Evolutionary conservation across 2,113 vertebrate genomes (phyloP), one percentile per base, ranked within the genome.

Genomic region (Conger conger): DNA sequence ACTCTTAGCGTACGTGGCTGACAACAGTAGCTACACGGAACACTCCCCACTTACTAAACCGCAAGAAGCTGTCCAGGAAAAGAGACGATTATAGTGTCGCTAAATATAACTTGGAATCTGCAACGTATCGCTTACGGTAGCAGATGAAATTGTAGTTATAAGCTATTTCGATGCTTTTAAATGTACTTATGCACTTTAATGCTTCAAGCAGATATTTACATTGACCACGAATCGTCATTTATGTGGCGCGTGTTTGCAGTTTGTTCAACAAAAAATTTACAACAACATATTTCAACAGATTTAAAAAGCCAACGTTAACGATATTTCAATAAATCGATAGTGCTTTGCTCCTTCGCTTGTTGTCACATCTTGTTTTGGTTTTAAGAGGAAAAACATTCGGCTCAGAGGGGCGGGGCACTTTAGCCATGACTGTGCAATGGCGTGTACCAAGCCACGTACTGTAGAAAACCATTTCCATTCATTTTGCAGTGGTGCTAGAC

Each of bases 351-450:
- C 1, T 13, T 73, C 9, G 2, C 20, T 1, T 73, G n/a, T n/a
- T n/a, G n/a, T n/a, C n/a, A n/a, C 20, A 33, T 13, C n/a, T 73
- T 73, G 27, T 73, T 73, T 73, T 30, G 6, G n/a, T 13, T n/a
- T 33, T n/a, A 73, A 73, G 27, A 9, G 27, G n/a, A 30, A 73
- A 30, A 30, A 73, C 68, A 73, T 73, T 50, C 68, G 7, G n/a
- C 27, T n/a, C 68, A 30, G n/a, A 73, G 68, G 68, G 68, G 68
- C 68, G 68, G 68, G 68, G 68, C 68, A 73, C n/a, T 73, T n/a
- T 73, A 73, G 68, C 68, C n/a, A 9, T 73, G n/a, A 27, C 68
- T 73, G 23, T n/a, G n/a, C 5, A 33, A 13, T 33, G n/a, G 11
- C 68, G 68, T 73, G n/a, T 33, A 73, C 30, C 68, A 30, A 33